These are phyloP conservation scores for Drosophila chauvacae DNA, from an alignment of 1,140 invertebrate species.

Conservation along the genomic window DNA sequence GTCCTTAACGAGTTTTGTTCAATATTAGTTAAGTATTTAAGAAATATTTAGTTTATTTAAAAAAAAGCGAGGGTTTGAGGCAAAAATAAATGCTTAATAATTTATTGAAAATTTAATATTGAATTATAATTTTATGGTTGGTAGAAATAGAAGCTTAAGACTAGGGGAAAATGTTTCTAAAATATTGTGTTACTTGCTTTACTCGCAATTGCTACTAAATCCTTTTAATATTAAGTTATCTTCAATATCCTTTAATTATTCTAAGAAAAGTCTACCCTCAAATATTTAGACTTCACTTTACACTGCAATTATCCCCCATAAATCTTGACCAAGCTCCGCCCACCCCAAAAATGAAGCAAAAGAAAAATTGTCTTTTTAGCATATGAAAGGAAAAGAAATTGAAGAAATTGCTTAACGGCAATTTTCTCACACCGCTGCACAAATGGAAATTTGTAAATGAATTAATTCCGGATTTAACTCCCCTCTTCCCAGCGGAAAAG, in stretches of 20 bases:
- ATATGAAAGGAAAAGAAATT: constrained; percentile 57
- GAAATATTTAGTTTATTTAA: too few species aligned
- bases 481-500: constrained; percentile 9
- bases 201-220: neutral
- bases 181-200: too few species aligned
- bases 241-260: neutral
- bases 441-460: constrained; percentile 62
- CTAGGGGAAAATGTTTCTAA: neutral
- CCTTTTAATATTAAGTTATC: neutral
- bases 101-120: too few species aligned
- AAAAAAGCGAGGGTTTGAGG: too few species aligned
- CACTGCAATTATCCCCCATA: neutral
- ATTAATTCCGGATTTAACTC: constrained; percentile 50
- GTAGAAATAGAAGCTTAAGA: neutral
- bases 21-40: too few species aligned
- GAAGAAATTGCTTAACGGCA: constrained; percentile 70
- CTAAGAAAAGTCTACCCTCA: neutral
- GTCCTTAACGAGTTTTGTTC: too few species aligned
- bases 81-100: neutral
- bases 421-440: constrained; percentile 35
- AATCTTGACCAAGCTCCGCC: neutral
- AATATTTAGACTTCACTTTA: neutral
- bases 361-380: constrained; percentile 12
- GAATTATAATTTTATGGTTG: too few species aligned
- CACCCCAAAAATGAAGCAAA: neutral